Base-by-base conservation (phyloP, 2,797 vertebrate genomes). In the Mormyrops attenuatus region DNA sequence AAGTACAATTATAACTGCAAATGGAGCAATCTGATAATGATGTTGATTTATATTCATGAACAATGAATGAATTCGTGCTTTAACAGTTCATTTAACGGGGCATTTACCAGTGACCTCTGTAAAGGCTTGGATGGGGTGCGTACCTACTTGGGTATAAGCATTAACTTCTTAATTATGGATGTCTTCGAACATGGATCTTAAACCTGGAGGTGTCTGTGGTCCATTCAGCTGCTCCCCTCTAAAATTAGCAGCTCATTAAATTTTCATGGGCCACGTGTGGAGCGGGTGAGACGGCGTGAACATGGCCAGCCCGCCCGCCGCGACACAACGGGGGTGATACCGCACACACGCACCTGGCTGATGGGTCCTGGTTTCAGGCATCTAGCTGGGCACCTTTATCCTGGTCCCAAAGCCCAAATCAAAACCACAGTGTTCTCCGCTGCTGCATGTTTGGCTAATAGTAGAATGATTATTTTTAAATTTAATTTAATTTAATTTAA, bases 201-300 rank as follows among this genome's bases (percentile, higher is more conserved):
- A 87, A 87, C 85, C 6, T 5, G 53, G 17, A 57, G 85, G 53
- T 60, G 52, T 41, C 22, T 17, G 7, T 26, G 30, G 52, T 60
- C 8, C 26, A 26, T 26, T 85, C 82, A 85, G 82, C 22, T 57
- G 85, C 85, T 85, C 50, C 5, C 30, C 53, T 87, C 85, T 87
- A 57, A 87, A 87, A 87, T 87, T 87, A 87, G 85, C 52, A 41
- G 85, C 53, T 20, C 85, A n/a, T 87, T n/a, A 87, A 57, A n/a
- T 57, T n/a, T 50, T 87, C 30, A 57, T 34, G 30, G 26, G 13
- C 22, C 85, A 17, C 85, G 52, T 49, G 82, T 85, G 82, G 82
- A 85, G 44, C 82, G 49, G 44, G 82, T 85, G 22, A 52, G 82
- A 49, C 82, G 5, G 73, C 73, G 17, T n/a, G 34, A 44, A n/a